Percentiles rank a stretch among this genome's conserved stretches.
phyloP scores from a whole-genome alignment of 2,113 vertebrate species.

The Corythornis vintsioides region DNA sequence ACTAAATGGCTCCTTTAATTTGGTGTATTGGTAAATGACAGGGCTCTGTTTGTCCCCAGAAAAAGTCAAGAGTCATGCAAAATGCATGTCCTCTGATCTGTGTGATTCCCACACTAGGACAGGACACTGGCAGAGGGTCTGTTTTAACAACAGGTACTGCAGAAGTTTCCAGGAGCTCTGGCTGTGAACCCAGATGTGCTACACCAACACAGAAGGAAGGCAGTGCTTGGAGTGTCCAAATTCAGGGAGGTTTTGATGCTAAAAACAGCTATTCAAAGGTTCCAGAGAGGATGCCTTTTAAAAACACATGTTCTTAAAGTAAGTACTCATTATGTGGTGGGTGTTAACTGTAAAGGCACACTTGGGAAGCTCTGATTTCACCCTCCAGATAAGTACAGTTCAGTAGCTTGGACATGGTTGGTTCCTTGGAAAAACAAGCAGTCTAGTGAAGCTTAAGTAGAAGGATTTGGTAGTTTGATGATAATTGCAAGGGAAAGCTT shows the following conservation, averaged over 20 bases:
- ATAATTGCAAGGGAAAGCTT: neutral
- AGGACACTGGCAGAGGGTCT: neutral
- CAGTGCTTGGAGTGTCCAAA: neutral
- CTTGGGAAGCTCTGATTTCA: neutral
- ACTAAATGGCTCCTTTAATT: neutral
- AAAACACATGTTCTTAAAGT: neutral
- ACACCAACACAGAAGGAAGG: neutral
- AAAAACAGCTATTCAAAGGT: slow-evolving; percentile 10
- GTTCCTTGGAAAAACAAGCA: neutral
- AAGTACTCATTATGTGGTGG: slow-evolving; percentile 31
- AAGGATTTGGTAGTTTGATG: neutral
- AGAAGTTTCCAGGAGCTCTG: neutral
- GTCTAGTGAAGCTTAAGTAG: neutral
- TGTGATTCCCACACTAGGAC: neutral
- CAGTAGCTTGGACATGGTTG: neutral
- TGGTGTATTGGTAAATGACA: neutral
- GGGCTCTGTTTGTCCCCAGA: neutral
- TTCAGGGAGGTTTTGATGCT: neutral
- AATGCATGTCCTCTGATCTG: neutral
- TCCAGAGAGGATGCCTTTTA: neutral
- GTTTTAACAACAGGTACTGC: neutral
- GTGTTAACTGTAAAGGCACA: slow-evolving; percentile 1
- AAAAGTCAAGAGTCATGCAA: neutral
- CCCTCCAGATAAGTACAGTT: neutral
- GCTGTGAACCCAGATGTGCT: neutral